Base-by-base conservation (phyloP, 2,113 vertebrate genomes). In the Columba livia region DNA sequence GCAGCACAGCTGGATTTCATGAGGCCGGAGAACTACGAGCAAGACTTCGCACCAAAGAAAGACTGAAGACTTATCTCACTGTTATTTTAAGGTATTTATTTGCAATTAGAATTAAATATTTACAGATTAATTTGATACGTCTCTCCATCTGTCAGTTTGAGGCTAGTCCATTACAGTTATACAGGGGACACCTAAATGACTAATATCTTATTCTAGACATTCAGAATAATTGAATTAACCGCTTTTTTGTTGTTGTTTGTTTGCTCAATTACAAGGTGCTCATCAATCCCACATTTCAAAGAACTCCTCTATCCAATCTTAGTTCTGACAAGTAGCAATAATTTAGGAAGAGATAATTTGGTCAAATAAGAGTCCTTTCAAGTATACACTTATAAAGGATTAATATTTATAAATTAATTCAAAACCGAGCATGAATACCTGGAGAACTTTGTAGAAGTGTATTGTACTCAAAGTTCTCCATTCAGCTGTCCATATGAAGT, bases 91-190 rank as follows among this genome's bases (percentile, higher is more conserved):
- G 32, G 50, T 57, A 53, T 67, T 87, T 73, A 34, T 64, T 86
- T 51, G 57, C 48, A 88, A 92, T 93, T 75, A 74, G n/a, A 91
- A 71, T 96, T 48, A 84, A 85, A 86, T 95, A 66, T 80, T 67
- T 87, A 84, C 89, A 73, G 40, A 83, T 56, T 90, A 50, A 92
- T 85, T 90, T 77, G 51, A 79, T 28, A 80, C 14, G 51, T 70
- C 72, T 73, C 34, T 81, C 80, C 85, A 40, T 38, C 58, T 87
- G 77, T 71, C 88, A 85, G 2, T 77, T 96, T 79, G 86, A 78
- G 40, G 56, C 12, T 60, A 57, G 25, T 50, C 85, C 67, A 85
- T 64, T 94, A 87, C 42, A 93, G 2, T 90, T 78, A 67, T 24
- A 79, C 40, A 42, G 78, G 51, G 32, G 61, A 79, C 48, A 85